Conservation (phyloP, 2,888 invertebrate genomes). For the Rhynchonema sp. region DNA sequence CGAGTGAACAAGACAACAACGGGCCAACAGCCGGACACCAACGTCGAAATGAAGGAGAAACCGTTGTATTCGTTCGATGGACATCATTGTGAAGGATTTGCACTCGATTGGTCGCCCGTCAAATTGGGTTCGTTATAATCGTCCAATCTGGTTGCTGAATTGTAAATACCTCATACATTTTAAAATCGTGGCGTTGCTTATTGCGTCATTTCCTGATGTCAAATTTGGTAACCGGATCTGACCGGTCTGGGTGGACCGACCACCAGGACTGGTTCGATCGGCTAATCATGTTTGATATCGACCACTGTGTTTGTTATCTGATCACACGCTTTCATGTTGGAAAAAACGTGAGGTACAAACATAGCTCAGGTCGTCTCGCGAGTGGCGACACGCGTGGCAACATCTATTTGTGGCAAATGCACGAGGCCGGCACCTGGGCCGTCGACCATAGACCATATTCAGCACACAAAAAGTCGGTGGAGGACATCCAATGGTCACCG, state of each 20-base stretch:
- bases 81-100: conserved; percentile 81
- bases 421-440: conserved; percentile 56
- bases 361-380: conserved; percentile 55
- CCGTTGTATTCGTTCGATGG: conserved; percentile 73
- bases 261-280: no score
- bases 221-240: no score
- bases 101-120: conserved; percentile 70
- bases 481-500: conserved; percentile 97
- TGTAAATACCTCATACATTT: conserved; percentile 5
- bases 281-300: no score
- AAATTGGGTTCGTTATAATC: conserved; percentile 46
- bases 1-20: conserved; percentile 13
- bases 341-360: no score
- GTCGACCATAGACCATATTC: conserved; percentile 70
- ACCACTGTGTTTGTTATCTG: no score
- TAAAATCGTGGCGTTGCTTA: no score
- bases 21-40: conserved; percentile 7
- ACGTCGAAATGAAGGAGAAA: conserved; percentile 18
- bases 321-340: no score
- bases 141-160: no score
- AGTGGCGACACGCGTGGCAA: conserved; percentile 80
- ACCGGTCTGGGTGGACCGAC: no score
- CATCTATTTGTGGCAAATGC: conserved; percentile 78
- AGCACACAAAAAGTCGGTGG: conserved; percentile 77
- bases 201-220: no score